Evolutionary conservation across 2,888 invertebrate genomes (phyloP).

Genomic region (Neoscelio sp.): DNA sequence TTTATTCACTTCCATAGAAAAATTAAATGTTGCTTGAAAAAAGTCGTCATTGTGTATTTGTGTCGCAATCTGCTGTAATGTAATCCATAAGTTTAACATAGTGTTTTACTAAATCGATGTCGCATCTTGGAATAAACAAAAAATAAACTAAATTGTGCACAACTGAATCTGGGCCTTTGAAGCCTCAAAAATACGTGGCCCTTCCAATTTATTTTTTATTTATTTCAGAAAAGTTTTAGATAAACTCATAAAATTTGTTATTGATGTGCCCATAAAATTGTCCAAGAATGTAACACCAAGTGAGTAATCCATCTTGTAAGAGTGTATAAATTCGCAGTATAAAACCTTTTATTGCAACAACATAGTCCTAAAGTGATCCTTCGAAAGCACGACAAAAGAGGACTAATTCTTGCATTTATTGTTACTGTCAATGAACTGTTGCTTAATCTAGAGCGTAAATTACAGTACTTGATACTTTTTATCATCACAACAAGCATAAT

Average conservation of each 20-base stretch:
- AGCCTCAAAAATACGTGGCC: too few species aligned
- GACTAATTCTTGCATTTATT: conserved; percentile 44
- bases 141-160: conserved; percentile 1
- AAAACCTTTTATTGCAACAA: conserved; percentile 31
- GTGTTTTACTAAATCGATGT: neutral
- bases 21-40: conserved; percentile 38
- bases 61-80: conserved; percentile 3
- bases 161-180: too few species aligned
- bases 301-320: neutral
- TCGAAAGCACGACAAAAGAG: conserved; percentile 24
- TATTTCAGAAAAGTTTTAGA: too few species aligned
- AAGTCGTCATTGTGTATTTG: neutral
- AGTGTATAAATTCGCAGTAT: conserved; percentile 36
- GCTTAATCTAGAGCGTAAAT: conserved; percentile 35
- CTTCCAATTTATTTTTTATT: too few species aligned
- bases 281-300: neutral
- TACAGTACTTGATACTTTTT: conserved; percentile 30
- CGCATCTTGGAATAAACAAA: conserved; percentile 1
- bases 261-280: too few species aligned
- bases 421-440: conserved; percentile 41
- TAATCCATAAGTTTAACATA: neutral
- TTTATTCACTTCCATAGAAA: conserved; percentile 24
- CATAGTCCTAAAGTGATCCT: conserved; percentile 24
- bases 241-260: too few species aligned
- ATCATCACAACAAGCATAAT: conserved; percentile 31